A percentile compares a stretch with the other conserved stretches of the same genome.
phyloP scores from a whole-genome alignment of 2,888 invertebrate genomes.

The Agonopterix alstromeriana region DNA sequence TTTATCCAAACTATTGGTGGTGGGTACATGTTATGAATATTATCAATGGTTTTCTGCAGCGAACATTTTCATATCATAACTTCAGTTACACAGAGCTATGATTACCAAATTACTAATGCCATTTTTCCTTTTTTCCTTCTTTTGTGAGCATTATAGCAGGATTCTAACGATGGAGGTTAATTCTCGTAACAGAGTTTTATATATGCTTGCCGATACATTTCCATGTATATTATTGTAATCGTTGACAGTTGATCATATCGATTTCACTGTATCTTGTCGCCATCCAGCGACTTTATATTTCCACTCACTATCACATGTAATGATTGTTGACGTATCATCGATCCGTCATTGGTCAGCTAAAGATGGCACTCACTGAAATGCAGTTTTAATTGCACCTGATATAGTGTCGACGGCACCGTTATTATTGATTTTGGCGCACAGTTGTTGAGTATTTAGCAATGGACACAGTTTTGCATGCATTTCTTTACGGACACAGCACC shows the following conservation, averaged over 20 bases:
- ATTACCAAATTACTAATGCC: slow-evolving; percentile 65
- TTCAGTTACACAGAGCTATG: slow-evolving; percentile 28
- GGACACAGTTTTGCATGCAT: slow-evolving; percentile 76
- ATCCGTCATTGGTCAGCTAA: slow-evolving; percentile 44
- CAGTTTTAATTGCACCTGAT: slow-evolving; percentile 72
- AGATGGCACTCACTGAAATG: slow-evolving; percentile 78
- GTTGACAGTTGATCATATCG: slow-evolving; percentile 49
- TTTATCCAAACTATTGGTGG: slow-evolving; percentile 37
- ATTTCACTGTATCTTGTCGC: slow-evolving; percentile 47
- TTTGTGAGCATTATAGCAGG: slow-evolving; percentile 74
- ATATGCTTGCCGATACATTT: slow-evolving; percentile 66
- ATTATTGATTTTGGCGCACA: slow-evolving; percentile 75
- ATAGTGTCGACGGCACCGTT: slow-evolving; percentile 76
- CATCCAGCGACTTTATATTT: slow-evolving; percentile 43
- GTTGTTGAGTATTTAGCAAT: slow-evolving; percentile 76
- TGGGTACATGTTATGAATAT: slow-evolving; percentile 29
- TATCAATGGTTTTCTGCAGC: slow-evolving; percentile 25
- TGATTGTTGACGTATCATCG: slow-evolving; percentile 71
- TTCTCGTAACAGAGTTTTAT: slow-evolving; percentile 66
- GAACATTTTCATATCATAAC: slow-evolving; percentile 25
- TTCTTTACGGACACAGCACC: slow-evolving; percentile 73
- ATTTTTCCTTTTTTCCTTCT: slow-evolving; percentile 67
- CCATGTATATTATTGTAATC: slow-evolving; percentile 49
- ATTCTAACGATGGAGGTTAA: slow-evolving; percentile 73
- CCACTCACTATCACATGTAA: slow-evolving; percentile 85